Base-by-base conservation (phyloP, 2,888 invertebrate genomes). In the Thereva nobilitata region DNA sequence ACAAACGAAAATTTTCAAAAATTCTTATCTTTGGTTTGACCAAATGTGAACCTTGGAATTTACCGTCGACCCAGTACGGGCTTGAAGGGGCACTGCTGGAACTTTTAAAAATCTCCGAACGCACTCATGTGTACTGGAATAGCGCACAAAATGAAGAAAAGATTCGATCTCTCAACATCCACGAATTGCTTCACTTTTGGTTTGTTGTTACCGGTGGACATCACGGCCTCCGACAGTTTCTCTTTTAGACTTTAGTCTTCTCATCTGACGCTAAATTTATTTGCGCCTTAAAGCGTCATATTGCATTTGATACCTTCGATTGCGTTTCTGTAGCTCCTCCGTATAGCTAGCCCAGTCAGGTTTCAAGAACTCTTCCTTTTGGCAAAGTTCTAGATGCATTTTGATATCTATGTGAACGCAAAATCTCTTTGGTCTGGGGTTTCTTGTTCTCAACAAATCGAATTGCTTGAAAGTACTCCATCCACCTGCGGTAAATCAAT, bases 241-340 rank as follows among this genome's bases (percentile, higher is more conserved):
- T 65, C 67, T 67, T 70, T 70, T 47, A 67, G 67, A 70, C 68
- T 35, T 12, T 23, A 41, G n/a, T 42, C 40, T 41, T 49, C 52
- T 50, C 40, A 34, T 35, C 34, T 63, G 12, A 59, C 49, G 59
- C 49, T 50, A 63, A 63, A 63, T 63, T 63, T 52, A 63, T 50
- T 71, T 71, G 71, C 71, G 71, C 70, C 71, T 70, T 68, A 67
- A 49, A 70, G 71, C 71, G 68, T 71, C 68, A 66, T 68, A 64
- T 70, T 71, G 68, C 67, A 71, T 71, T 70, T 70, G 66, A 71
- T 71, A 71, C 67, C 66, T 56, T 66, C 68, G 70, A 71, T 68
- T 70, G 70, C 67, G 66, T 71, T 70, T 71, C 68, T 70, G 68
- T 67, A 67, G 67, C 68, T 67, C 66, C 57, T 56, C 65, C 67